Conservation (phyloP, 1,140 invertebrate species). For the Neodiprion pinetum region DNA sequence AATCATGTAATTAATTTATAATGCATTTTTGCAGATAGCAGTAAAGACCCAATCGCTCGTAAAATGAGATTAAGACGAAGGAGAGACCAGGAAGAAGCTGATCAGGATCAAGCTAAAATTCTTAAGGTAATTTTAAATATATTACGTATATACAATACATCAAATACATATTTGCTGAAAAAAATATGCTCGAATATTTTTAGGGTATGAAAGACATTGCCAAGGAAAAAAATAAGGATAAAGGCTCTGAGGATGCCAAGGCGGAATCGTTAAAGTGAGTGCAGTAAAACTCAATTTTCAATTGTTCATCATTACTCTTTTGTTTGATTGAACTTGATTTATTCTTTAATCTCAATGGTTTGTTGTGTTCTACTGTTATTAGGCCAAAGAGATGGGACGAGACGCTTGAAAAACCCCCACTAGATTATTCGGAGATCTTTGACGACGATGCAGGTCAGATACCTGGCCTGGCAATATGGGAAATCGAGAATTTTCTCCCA, state of each 20-base stretch:
- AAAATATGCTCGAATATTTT: constrained; percentile 34
- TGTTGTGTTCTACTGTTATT: constrained; percentile 24
- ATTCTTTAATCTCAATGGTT: constrained; percentile 11
- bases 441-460: constrained; percentile 96
- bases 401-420: constrained; percentile 89
- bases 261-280: constrained; percentile 73
- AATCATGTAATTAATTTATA: constrained; percentile 9
- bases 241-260: constrained; percentile 68
- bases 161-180: constrained; percentile 16
- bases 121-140: constrained; percentile 69
- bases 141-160: constrained; percentile 19
- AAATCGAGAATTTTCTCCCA: constrained; percentile 99
- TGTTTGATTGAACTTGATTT: constrained; percentile 19
- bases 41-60: constrained; percentile 90
- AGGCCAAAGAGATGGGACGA: constrained; percentile 93
- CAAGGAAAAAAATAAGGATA: constrained; percentile 81
- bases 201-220: constrained; percentile 97
- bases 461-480: constrained; percentile 90
- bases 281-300: constrained; percentile 17
- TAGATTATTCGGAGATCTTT: constrained; percentile 99
- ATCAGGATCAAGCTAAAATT: constrained; percentile 94
- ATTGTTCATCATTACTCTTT: constrained; percentile 18
- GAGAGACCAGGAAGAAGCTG: constrained; percentile 78
- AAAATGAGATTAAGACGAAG: constrained; percentile 86
- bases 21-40: constrained; percentile 58